These are phyloP conservation scores for Oryzias woworae DNA, from an alignment of 2,113 vertebrate genomes.

Conservation along the genomic window DNA sequence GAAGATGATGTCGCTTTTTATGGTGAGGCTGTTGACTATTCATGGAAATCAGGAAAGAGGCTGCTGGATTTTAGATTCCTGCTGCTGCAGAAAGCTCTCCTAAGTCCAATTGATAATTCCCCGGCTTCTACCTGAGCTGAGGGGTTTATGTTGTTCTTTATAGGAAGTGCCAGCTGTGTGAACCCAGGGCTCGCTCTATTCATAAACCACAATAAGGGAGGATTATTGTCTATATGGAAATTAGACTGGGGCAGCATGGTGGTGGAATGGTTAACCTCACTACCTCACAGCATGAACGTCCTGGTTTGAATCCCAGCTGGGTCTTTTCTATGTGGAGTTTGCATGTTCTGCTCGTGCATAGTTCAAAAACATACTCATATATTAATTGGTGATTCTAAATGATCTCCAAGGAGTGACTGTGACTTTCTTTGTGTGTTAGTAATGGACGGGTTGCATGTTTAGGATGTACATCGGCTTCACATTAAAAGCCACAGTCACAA, in stretches of 20 bases:
- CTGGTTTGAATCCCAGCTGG: too few relatives aligned
- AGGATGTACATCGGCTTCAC: too few relatives aligned
- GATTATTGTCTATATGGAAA: slow-evolving; percentile 54
- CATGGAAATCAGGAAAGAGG: slow-evolving; percentile 59
- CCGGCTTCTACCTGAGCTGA: slow-evolving; percentile 57
- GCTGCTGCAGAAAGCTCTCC: slow-evolving; percentile 54
- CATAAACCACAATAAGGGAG: slow-evolving; percentile 60
- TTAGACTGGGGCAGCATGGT: slow-evolving; percentile 19
- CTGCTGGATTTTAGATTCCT: slow-evolving; percentile 59
- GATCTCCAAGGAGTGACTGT: too few relatives aligned
- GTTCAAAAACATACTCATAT: too few relatives aligned
- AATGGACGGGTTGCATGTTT: too few relatives aligned
- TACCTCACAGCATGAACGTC: too few relatives aligned
- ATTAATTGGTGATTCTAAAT: too few relatives aligned
- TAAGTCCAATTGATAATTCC: slow-evolving; percentile 62
- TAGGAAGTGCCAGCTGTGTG: slow-evolving; percentile 62
- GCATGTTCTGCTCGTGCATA: too few relatives aligned
- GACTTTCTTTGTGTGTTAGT: too few relatives aligned
- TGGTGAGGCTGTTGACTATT: slow-evolving; percentile 60
- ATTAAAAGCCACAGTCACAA: too few relatives aligned
- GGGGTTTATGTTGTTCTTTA: slow-evolving; percentile 59
- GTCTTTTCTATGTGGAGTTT: too few relatives aligned
- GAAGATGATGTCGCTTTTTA: slow-evolving; percentile 62
- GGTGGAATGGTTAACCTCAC: too few relatives aligned
- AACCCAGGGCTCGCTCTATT: slow-evolving; percentile 59